Evolutionary conservation across 2,797 vertebrate genomes (phyloP), one percentile per base, ranked within the genome.

Genomic region (Melanotaenia boesemani): DNA sequence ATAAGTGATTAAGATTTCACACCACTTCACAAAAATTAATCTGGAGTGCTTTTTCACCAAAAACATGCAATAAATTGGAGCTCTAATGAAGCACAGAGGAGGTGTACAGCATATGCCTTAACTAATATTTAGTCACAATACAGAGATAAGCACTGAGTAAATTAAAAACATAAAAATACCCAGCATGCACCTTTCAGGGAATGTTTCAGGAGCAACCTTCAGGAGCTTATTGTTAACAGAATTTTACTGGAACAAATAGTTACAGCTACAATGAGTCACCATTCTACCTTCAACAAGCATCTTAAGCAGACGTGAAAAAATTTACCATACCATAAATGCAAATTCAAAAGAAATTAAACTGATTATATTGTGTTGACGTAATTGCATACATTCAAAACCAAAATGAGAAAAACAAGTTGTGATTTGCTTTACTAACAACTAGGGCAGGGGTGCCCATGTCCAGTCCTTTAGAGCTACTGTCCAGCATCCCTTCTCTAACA

Each of bases 1-100:
- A 93, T 90, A 91, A 90, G 89, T 91, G 86, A 93, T 91, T 87
- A 77, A 28, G 37, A 65, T 79, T 89, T 86, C 69, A 70, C 63
- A 86, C 77, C 73, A 78, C 69, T 81, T 76, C 57, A 22, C 6
- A 41, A 81, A 48, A 86, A 90, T 86, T 72, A 84, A 86, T 88
- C 87, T 89, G 57, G 75, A 73, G 79, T 74, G 73, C 50, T 77
- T 81, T 88, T 69, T 70, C 70, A 83, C 10, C 34, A 7, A 67
- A 57, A 85, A 77, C 67, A 72, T 60, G 84, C 66, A 70, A 85
- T 80, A 68, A 81, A 82, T 83, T 72, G 73, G 61, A 69, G n/a
- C 70, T 41, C 65, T 80, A 85, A 88, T 86, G 76, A 86, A 76
- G 82, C 76, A 36, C 15, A 16, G 65, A 73, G 54, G 72, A 76